phyloP scores from a whole-genome alignment of 1,140 invertebrate genomes.

The Teleogryllus occipitalis region DNA sequence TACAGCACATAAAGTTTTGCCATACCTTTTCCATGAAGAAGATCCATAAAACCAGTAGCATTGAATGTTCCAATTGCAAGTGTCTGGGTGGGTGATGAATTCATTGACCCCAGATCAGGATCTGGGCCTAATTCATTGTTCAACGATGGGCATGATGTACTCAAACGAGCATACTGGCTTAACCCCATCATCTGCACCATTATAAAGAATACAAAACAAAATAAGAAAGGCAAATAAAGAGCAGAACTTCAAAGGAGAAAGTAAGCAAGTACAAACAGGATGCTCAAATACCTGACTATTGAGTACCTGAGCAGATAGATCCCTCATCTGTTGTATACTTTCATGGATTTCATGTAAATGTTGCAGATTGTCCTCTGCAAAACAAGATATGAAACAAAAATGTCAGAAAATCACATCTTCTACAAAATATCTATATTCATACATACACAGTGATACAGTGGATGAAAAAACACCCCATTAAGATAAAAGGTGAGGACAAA shows the following conservation, averaged over 20 bases:
- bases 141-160: constrained; percentile 66
- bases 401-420: no score
- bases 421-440: no score
- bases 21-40: constrained; percentile 16
- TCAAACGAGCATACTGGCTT: constrained; percentile 43
- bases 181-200: constrained; percentile 14
- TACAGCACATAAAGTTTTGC: neutral
- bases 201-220: neutral
- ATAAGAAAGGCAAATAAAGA: neutral
- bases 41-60: constrained; percentile 28
- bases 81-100: constrained; percentile 43
- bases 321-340: constrained; percentile 65
- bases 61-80: constrained; percentile 30
- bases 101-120: constrained; percentile 40
- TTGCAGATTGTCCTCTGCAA: constrained; percentile 62
- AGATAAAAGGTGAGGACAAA: neutral
- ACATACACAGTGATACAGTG: no score
- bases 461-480: neutral
- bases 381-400: constrained; percentile 20
- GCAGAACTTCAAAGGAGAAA: neutral
- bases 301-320: constrained; percentile 29
- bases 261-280: no score
- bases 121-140: constrained; percentile 41
- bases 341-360: constrained; percentile 66
- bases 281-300: constrained; percentile 20